These are phyloP conservation scores for Drosophila koepferae DNA, from an alignment of 2,888 invertebrate genomes.

Conservation along the genomic window DNA sequence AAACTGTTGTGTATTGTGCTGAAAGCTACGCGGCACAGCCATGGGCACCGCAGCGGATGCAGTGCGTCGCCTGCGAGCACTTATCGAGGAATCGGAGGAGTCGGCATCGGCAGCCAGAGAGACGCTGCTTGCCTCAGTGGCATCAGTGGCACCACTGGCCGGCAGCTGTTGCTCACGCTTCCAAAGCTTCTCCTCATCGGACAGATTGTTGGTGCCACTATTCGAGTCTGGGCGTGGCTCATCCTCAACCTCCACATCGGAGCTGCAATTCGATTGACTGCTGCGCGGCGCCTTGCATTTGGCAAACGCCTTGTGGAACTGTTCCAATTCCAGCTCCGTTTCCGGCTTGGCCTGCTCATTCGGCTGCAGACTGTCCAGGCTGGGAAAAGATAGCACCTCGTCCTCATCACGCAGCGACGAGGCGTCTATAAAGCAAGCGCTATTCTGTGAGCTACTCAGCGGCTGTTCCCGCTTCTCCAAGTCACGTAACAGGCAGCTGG, in stretches of 20 bases:
- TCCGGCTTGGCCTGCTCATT: slow-evolving; percentile 54
- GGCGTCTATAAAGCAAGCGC: slow-evolving; percentile 92
- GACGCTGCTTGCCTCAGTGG: slow-evolving; percentile 70
- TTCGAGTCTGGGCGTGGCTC: slow-evolving; percentile 41
- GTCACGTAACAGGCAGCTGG: slow-evolving; percentile 66
- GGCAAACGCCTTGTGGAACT: slow-evolving; percentile 84
- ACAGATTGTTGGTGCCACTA: slow-evolving; percentile 77
- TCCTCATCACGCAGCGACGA: slow-evolving; percentile 90
- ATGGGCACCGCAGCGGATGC: slow-evolving; percentile 85
- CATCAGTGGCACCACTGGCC: slow-evolving; percentile 41
- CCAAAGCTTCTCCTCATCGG: slow-evolving; percentile 84
- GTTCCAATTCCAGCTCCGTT: slow-evolving; percentile 79
- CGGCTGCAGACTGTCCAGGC: slow-evolving; percentile 62
- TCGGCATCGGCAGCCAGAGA: slow-evolving; percentile 74
- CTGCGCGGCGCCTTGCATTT: slow-evolving; percentile 76
- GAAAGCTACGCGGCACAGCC: slow-evolving; percentile 87
- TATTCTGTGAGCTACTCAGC: slow-evolving; percentile 77
- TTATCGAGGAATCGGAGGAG: slow-evolving; percentile 80
- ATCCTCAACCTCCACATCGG: slow-evolving; percentile 65
- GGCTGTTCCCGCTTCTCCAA: slow-evolving; percentile 78
- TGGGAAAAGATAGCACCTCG: slow-evolving; percentile 84
- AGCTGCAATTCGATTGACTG: slow-evolving; percentile 66
- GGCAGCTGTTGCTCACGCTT: slow-evolving; percentile 71
- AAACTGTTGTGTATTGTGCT: slow-evolving; percentile 88
- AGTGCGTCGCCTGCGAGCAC: slow-evolving; percentile 82